phyloP scores from a whole-genome alignment of 2,113 vertebrate genomes.

The Vidua macroura region DNA sequence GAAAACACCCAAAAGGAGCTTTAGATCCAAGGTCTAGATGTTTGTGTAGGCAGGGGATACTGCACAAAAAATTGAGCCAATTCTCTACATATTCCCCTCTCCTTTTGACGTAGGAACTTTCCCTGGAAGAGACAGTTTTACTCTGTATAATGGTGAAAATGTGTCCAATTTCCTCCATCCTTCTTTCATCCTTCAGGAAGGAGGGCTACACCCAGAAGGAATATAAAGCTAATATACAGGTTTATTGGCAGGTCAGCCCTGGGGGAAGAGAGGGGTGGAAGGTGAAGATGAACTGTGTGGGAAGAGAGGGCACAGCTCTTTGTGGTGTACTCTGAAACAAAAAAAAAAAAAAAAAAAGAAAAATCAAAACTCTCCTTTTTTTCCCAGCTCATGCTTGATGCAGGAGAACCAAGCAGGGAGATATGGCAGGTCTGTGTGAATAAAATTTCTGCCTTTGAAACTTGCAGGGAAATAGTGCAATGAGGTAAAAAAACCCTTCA shows the following conservation, averaged over 20 bases:
- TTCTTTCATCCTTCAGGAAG: neutral
- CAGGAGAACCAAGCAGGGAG: neutral
- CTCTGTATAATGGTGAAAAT: neutral
- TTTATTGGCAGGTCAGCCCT: neutral
- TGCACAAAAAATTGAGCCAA: neutral
- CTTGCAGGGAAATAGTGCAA: neutral
- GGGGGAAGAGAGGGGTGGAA: neutral
- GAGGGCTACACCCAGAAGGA: neutral
- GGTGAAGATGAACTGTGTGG: neutral
- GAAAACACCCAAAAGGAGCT: neutral
- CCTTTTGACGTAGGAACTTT: neutral
- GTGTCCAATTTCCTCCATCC: neutral
- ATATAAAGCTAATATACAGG: neutral
- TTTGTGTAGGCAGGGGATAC: neutral
- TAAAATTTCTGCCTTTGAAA: neutral
- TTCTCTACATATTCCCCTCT: accelerated
- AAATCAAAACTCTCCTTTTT: neutral
- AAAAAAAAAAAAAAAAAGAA: neutral
- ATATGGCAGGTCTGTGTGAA: neutral
- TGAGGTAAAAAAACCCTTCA: neutral
- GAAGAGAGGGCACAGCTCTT: neutral
- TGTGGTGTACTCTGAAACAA: neutral
- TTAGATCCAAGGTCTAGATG: neutral
- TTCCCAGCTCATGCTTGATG: accelerated
- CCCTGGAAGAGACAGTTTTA: neutral